Evolutionary conservation across 2,888 invertebrate species (phyloP), one percentile per base, ranked within the genome.

Genomic region (Caradrina kadenii): DNA sequence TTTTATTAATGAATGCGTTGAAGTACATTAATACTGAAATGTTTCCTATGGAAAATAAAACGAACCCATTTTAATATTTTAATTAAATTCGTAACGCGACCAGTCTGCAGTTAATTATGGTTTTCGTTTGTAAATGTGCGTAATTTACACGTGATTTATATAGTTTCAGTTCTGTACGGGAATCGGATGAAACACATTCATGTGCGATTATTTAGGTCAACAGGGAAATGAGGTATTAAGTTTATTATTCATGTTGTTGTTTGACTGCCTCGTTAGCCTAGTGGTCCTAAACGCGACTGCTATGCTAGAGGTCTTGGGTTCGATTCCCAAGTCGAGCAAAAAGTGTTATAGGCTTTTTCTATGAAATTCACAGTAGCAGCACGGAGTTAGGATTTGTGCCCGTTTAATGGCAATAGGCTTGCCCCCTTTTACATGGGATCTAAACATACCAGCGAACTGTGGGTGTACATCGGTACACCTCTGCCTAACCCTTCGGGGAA

Each of bases 81-180:
- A 67, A 79, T 68, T 76, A 63, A 79, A 49, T 45, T 63, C 48
- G 13, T 79, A 79, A 79, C 60, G 62, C 17, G 21, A 52, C 10
- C 17, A 45, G 48, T 35, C 48, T 64, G 65, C 56, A 61, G 7
- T 61, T 42, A 54, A 68, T 73, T 62, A 50, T 53, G 53, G 54
- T 65, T 35, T 42, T 56, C 10, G 35, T 45, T 63, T 56, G 73
- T 67, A 45, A 45, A n/a, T 66, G 26, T 56, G 49, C 63, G 49
- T 19, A 69, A 31, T 75, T n/a, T 80, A 52, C 62, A 52, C 52
- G 54, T 69, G 49, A 76, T 52, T 75, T 62, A 76, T 62, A 79
- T 62, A 61, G 31, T 64, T 48, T 59, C 31, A n/a, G 5, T 22
- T 21, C n/a, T 45, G 52, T 53, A 63, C 65, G 55, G 52, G 17